Conservation (phyloP, 2,113 vertebrate species). For the Austrofundulus limnaeus region DNA sequence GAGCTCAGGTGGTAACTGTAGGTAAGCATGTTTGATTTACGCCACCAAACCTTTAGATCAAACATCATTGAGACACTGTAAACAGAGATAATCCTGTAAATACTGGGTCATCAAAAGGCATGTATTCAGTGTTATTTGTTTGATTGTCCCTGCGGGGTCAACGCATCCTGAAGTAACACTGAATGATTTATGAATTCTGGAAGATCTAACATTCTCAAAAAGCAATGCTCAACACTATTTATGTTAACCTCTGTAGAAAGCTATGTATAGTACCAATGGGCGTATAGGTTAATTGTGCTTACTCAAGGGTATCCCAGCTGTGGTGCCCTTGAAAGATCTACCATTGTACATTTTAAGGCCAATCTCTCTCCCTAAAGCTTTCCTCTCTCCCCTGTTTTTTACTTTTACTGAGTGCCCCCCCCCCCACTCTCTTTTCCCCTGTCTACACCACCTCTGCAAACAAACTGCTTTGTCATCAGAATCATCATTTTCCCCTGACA, state of each 20-base stretch:
- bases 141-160: slow-evolving; percentile 31
- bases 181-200: slow-evolving; percentile 63
- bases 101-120: slow-evolving; percentile 1
- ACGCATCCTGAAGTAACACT: slow-evolving; percentile 47
- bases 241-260: slow-evolving; percentile 31
- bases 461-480: slow-evolving; percentile 59
- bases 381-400: slow-evolving; percentile 14
- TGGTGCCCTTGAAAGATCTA: slow-evolving; percentile 27
- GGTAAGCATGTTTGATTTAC: slow-evolving; percentile 9
- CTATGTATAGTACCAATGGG: slow-evolving; percentile 54
- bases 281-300: slow-evolving; percentile 59
- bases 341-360: slow-evolving; percentile 33
- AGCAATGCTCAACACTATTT: slow-evolving; percentile 5
- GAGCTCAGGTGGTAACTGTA: background rate
- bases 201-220: slow-evolving; percentile 43
- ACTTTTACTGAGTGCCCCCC: background rate
- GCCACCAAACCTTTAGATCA: background rate
- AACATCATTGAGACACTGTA: background rate
- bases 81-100: slow-evolving; percentile 21
- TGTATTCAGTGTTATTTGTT: slow-evolving; percentile 8
- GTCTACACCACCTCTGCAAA: slow-evolving; percentile 30
- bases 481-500: slow-evolving; percentile 50
- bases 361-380: background rate
- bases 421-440: background rate
- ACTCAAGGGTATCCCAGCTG: slow-evolving; percentile 54